phyloP scores from a whole-genome alignment of 2,113 vertebrate species.

The Sporophila hypoxantha region DNA sequence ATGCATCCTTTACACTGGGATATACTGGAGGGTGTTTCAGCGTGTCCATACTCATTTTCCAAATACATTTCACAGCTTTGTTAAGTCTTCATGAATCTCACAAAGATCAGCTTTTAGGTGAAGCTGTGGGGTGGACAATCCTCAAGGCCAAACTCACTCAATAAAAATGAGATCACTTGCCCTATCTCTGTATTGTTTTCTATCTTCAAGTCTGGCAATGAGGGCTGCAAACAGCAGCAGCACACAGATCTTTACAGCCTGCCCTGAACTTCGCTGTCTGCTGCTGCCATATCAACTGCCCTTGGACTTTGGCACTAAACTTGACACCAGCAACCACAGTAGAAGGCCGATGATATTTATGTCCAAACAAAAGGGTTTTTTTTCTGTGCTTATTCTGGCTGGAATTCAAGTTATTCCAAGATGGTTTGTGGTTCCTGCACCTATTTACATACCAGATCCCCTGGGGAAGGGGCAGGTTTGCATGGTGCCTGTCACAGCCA shows the following conservation, averaged over 20 bases:
- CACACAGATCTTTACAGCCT: not conserved
- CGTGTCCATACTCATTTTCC: slow-evolving; percentile 58
- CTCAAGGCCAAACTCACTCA: not conserved
- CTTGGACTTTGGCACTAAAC: not conserved
- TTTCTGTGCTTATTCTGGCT: not conserved
- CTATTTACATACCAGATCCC: not conserved
- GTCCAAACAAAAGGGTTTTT: not conserved
- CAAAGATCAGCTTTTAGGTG: not conserved
- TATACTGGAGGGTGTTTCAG: slow-evolving; percentile 35
- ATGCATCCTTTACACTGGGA: slow-evolving; percentile 49
- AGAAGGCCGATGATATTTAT: not conserved
- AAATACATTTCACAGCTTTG: slow-evolving; percentile 20
- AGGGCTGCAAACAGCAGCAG: not conserved
- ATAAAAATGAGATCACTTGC: not conserved
- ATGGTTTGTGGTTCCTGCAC: not conserved
- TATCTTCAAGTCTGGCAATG: not conserved
- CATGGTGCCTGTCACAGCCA: not conserved
- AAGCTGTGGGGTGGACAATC: not conserved
- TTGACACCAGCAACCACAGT: not conserved
- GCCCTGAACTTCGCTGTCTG: not conserved
- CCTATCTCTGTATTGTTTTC: not conserved
- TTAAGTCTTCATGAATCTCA: not conserved
- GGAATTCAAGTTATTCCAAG: not conserved
- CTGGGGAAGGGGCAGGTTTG: not conserved
- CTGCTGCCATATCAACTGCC: not conserved